phyloP scores from a whole-genome alignment of 1,140 invertebrate genomes.

The Bombus breviceps region DNA sequence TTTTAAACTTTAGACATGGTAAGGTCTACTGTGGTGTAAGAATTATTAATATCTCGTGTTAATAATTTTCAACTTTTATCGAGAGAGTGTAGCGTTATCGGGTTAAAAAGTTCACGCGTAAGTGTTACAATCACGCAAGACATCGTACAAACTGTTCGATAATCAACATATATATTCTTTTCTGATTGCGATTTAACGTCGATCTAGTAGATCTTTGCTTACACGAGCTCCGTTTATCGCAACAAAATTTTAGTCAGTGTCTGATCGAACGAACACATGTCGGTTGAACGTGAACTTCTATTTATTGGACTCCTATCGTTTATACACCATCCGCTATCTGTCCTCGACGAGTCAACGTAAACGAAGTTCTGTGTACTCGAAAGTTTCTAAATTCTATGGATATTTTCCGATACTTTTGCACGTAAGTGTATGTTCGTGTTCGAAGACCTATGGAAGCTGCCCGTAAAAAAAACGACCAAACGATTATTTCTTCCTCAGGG shows the following conservation, averaged over 20 bases:
- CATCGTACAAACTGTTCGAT: not conserved
- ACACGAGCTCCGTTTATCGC: not conserved
- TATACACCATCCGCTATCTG: not conserved
- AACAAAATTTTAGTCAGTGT: not conserved
- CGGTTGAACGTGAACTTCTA: not conserved
- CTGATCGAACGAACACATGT: too few species aligned
- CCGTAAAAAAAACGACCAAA: not conserved
- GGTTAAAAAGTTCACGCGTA: not conserved
- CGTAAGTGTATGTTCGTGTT: not conserved
- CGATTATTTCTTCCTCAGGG: not conserved
- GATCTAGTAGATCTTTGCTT: too few species aligned
- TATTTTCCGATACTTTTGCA: not conserved
- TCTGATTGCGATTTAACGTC: not conserved
- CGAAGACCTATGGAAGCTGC: not conserved
- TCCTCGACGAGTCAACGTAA: too few species aligned
- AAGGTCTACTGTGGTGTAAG: not conserved
- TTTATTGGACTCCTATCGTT: not conserved
- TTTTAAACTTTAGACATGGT: conserved; percentile 7
- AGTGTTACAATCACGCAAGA: too few species aligned
- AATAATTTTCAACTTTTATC: not conserved
- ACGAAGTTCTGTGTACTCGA: not conserved
- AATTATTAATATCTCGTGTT: not conserved
- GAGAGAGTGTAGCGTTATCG: not conserved
- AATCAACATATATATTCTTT: not conserved
- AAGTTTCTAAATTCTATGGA: not conserved